Base-by-base conservation (phyloP, 1,140 invertebrate species). In the Anoplolepis gracilipes region DNA sequence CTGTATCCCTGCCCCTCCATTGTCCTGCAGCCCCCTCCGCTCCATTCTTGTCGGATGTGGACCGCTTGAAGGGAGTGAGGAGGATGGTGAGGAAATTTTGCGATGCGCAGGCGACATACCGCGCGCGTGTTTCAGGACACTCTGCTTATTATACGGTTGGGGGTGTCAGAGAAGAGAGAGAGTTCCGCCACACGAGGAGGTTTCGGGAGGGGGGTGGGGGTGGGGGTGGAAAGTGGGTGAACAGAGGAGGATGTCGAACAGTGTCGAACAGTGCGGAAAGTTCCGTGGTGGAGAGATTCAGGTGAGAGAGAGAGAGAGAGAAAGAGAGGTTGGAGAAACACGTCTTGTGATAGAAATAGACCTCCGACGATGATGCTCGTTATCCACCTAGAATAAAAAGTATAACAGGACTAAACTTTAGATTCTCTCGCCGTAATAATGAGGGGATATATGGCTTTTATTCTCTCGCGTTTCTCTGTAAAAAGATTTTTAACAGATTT, bases 31-130 rank as follows among this genome's bases (percentile, higher is more conserved):
- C 49, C 65, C 49, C 65, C 46, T 70, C 49, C 46, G 30, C 10
- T 59, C 78, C 78, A 39, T 81, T 49, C 77, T 70, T 28, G 28
- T 30, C 76, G 28, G 42, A 11, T 19, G 46, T 42, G 30, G 64
- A 55, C 53, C 46, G 78, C 73, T 67, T 67, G 25, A 59, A 57
- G 78, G n/a, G 30, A 67, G n/a, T 79, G 16, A 13, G 65, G n/a
- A n/a, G n/a, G n/a, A n/a, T 65, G 78, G 53, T 36, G 78, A 46
- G 53, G 67, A 33, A 53, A 69, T 46, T 42, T 55, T 25, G 78
- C 55, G 78, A 42, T 73, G 78, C 78, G 78, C 78, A 82, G 78
- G 78, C 78, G 53, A 72, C 65, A 64, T 72, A 22, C 8, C 28
- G 36, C 65, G 62, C 64, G 62, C 42, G 46, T 30, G 64, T 81